These are phyloP conservation scores for Pseudotriccus pelzelni DNA, from an alignment of 2,797 vertebrate genomes.

Conservation along the genomic window DNA sequence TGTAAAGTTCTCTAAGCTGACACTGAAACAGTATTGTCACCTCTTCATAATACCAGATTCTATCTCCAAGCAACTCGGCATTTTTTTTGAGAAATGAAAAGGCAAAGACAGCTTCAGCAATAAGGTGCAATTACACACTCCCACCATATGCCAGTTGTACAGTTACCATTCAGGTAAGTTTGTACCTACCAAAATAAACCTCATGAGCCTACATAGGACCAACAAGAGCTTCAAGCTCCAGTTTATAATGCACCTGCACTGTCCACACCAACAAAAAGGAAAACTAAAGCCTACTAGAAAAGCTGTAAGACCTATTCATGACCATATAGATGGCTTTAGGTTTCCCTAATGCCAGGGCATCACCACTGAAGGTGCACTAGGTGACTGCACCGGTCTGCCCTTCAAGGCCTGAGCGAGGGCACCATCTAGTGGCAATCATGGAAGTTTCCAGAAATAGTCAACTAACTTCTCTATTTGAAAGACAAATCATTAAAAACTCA, in stretches of 20 bases:
- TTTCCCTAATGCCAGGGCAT: not conserved
- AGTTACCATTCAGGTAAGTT: not conserved
- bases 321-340: not conserved
- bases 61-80: not conserved
- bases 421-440: conserved; percentile 38
- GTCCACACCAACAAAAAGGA: not conserved
- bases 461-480: not conserved
- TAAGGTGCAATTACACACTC: not conserved
- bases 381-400: not conserved
- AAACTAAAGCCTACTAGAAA: not conserved
- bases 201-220: rapidly evolving
- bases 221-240: not conserved
- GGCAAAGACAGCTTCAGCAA: not conserved
- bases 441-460: not conserved
- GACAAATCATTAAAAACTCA: not conserved
- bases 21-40: not conserved
- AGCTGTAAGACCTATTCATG: not conserved
- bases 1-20: not conserved
- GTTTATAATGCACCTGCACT: not conserved
- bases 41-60: not conserved
- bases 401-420: not conserved
- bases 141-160: not conserved
- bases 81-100: not conserved
- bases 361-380: rapidly evolving
- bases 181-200: rapidly evolving